Base-by-base conservation (phyloP, 2,113 vertebrate species). In the Thinocorus orbignyianus region DNA sequence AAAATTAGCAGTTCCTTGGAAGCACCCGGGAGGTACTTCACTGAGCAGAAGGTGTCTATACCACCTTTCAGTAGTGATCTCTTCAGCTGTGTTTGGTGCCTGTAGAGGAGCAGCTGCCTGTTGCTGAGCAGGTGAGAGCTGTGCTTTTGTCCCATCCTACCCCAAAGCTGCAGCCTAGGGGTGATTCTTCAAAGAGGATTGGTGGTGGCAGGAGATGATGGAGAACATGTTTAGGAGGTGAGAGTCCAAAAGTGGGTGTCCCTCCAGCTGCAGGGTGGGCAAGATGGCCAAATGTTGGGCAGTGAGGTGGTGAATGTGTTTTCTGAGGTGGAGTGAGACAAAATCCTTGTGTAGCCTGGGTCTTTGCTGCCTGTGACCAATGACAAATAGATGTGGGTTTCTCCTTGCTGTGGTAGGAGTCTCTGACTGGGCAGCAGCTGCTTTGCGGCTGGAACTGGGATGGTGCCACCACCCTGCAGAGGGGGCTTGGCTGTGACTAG, bases 371-470 rank as follows among this genome's bases (percentile, higher is more conserved):
- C 54, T 49, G 19, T 18, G 39, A 9, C 22, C 31, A 6, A 1
- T 18, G 74, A 4, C 74, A n/a, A 13, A 28, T 1, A 28, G 31
- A 26, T 7, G 57, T 4, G 35, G 3, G 1, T 10, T 74, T 81
- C 44, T 7, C 18, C 20, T 55, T 1, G 14, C 5, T 0, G 19
- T 2, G 1, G 2, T 12, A 0, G 0, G 39, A 25, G n/a, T 7
- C 31, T 23, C 37, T 10, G 46, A 10, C 81, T 30, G 42, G 3
- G 18, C 54, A 58, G 88, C 57, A 10, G 51, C 33, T 4, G 28
- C 66, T 52, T 6, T 14, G 42, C 2, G 41, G 33, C 82, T 39
- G 69, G 64, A 39, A n/a, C 69, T 0, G 0, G 42, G 46, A 14
- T 24, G 30, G 19, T 81, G 55, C 31, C 58, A 23, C 18, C 44